phyloP scores from a whole-genome alignment of 1,140 invertebrate genomes.

The Nasonia longicornis region DNA sequence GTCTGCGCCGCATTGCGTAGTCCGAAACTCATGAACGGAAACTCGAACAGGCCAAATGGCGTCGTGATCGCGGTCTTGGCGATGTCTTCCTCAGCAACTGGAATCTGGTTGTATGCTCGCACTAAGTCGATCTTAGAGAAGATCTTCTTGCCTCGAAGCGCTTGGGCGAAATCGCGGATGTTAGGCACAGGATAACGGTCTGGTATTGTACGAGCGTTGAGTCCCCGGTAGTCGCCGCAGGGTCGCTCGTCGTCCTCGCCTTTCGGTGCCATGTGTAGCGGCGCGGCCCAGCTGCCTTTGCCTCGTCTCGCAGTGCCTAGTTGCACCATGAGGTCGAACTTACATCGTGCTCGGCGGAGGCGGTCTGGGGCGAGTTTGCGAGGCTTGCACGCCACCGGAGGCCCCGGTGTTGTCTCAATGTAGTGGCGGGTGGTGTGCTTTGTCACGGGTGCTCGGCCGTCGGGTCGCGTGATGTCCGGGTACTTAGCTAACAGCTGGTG shows the following conservation, averaged over 20 bases:
- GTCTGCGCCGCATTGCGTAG: too few species aligned
- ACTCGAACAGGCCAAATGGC: too few species aligned
- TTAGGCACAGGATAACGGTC: not conserved
- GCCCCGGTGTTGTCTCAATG: slow-evolving; percentile 23
- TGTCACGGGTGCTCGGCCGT: not conserved
- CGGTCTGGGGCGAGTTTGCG: not conserved
- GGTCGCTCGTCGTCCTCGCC: not conserved
- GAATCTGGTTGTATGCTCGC: too few species aligned
- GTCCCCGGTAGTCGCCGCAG: not conserved
- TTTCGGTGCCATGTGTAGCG: not conserved
- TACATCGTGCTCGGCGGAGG: not conserved
- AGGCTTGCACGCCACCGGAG: not conserved
- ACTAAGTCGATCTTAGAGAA: slow-evolving; percentile 2
- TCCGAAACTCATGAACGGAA: too few species aligned
- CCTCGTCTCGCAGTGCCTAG: not conserved
- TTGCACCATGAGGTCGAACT: too few species aligned
- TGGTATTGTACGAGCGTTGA: too few species aligned
- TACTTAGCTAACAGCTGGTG: slow-evolving; percentile 23
- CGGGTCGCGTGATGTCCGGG: slow-evolving; percentile 27
- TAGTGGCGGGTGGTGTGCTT: not conserved
- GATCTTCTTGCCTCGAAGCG: not conserved
- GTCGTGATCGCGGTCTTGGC: too few species aligned
- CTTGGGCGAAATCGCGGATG: not conserved
- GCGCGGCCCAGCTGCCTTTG: not conserved
- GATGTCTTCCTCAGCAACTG: too few species aligned